Evolutionary conservation across 1,140 invertebrate species (phyloP).

Genomic region (Aphis craccivora): DNA sequence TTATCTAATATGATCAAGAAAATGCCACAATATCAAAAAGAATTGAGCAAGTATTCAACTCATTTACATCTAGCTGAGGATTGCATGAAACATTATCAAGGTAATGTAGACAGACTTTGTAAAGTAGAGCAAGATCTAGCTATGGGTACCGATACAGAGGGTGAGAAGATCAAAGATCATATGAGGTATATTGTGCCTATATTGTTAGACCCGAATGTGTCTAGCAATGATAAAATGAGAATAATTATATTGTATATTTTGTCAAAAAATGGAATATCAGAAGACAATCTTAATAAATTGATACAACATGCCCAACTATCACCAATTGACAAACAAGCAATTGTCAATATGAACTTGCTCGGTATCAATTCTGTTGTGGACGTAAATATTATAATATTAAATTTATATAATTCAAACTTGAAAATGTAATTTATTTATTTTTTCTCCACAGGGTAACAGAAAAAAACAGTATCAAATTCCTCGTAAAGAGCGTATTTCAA

Average conservation of each 20-base stretch:
- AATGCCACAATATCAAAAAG: constrained; percentile 99
- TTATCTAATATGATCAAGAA: constrained; percentile 99
- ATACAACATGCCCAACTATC: constrained; percentile 96
- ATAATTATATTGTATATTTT: constrained; percentile 99
- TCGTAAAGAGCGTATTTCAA: constrained; percentile 94
- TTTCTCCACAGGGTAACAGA: constrained; percentile 74
- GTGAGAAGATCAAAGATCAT: constrained; percentile 98
- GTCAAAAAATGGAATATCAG: constrained; percentile 97
- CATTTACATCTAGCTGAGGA: constrained; percentile 98
- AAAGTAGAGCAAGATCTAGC: constrained; percentile 99
- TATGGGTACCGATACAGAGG: constrained; percentile 95
- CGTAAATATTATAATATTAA: constrained; percentile 70
- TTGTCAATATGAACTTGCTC: constrained; percentile 92
- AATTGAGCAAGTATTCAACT: constrained; percentile 97
- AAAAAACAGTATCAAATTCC: constrained; percentile 86
- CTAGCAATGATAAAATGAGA: constrained; percentile 94
- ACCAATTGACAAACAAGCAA: constrained; percentile 89
- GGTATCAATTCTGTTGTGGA: constrained; percentile 95
- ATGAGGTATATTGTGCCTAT: constrained; percentile 99
- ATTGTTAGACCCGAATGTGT: constrained; percentile 89
- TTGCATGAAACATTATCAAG: constrained; percentile 98
- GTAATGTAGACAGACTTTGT: constrained; percentile 96
- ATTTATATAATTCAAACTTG: background rate
- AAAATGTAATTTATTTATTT: background rate
- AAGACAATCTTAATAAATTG: constrained; percentile 97